These are phyloP conservation scores for Xenotilapia leptura DNA, from an alignment of 2,113 vertebrate genomes.

Conservation along the genomic window DNA sequence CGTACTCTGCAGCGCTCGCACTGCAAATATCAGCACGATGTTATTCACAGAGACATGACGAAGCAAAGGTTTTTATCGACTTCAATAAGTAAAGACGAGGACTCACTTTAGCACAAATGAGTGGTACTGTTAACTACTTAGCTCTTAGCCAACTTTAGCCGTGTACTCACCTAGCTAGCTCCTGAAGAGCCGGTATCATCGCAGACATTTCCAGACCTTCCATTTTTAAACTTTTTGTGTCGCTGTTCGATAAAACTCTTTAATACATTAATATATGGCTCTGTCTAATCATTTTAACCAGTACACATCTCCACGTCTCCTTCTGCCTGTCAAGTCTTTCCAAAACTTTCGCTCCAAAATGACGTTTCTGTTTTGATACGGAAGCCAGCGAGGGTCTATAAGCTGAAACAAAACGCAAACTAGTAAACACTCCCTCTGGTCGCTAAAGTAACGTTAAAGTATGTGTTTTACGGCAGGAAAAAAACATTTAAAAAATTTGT, in stretches of 20 bases:
- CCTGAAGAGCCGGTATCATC: conserved; percentile 92
- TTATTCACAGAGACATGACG: neutral
- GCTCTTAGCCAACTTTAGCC: neutral
- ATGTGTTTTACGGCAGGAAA: neutral
- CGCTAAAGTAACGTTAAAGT: neutral
- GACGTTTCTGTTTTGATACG: conserved; percentile 44
- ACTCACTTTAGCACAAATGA: neutral
- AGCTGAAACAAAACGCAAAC: neutral
- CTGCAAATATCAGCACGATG: conserved; percentile 64
- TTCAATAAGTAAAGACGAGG: neutral
- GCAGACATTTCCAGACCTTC: conserved; percentile 90
- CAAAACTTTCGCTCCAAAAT: conserved; percentile 62
- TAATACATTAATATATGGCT: rapidly evolving
- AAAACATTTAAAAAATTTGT: neutral
- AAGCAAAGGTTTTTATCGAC: neutral
- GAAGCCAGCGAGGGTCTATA: conserved; percentile 6
- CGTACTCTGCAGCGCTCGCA: conserved; percentile 81
- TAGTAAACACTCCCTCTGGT: neutral
- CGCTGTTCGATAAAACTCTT: neutral
- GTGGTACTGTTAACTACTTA: neutral
- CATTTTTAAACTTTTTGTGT: conserved; percentile 23
- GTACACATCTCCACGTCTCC: rapidly evolving
- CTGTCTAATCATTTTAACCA: neutral
- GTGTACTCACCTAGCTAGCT: conserved; percentile 79
- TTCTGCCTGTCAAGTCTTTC: neutral